A percentile compares a stretch with the other conserved stretches of the same genome.
These are phyloP conservation scores for Ivindomyrus marchei DNA, from an alignment of 2,113 vertebrate genomes.

Conservation along the genomic window DNA sequence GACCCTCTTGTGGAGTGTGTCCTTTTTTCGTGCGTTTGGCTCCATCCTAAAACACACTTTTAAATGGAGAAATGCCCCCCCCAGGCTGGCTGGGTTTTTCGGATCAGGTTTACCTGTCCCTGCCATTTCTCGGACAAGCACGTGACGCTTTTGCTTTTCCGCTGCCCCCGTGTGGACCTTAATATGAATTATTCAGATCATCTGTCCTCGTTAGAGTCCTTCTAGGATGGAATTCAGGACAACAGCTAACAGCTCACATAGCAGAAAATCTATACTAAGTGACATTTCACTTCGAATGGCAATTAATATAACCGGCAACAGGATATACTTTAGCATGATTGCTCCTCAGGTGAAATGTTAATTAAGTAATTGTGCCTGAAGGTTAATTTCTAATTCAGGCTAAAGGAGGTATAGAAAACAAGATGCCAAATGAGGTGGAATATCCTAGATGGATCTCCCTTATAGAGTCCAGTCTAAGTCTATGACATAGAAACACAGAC, in stretches of 20 bases:
- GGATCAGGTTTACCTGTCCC: background rate
- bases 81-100: background rate
- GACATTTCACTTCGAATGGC: constrained; percentile 63
- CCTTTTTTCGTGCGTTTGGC: background rate
- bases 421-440: background rate
- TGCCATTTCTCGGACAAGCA: constrained; percentile 46
- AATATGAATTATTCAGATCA: constrained; percentile 70
- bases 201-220: constrained; percentile 15
- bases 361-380: constrained; percentile 46
- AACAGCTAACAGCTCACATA: constrained; percentile 53
- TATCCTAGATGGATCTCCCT: background rate
- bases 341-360: constrained; percentile 52
- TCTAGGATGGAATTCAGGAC: constrained; percentile 45
- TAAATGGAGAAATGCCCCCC: background rate
- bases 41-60: background rate
- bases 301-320: constrained; percentile 58
- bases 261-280: constrained; percentile 69
- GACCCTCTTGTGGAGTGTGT: background rate
- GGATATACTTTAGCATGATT: constrained; percentile 56
- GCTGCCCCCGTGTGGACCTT: constrained; percentile 51
- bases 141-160: constrained; percentile 59
- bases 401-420: constrained; percentile 26
- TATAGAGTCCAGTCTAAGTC: background rate
- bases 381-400: constrained; percentile 37
- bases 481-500: background rate